Conservation (phyloP, 2,113 vertebrate species). For the Lophius piscatorius region DNA sequence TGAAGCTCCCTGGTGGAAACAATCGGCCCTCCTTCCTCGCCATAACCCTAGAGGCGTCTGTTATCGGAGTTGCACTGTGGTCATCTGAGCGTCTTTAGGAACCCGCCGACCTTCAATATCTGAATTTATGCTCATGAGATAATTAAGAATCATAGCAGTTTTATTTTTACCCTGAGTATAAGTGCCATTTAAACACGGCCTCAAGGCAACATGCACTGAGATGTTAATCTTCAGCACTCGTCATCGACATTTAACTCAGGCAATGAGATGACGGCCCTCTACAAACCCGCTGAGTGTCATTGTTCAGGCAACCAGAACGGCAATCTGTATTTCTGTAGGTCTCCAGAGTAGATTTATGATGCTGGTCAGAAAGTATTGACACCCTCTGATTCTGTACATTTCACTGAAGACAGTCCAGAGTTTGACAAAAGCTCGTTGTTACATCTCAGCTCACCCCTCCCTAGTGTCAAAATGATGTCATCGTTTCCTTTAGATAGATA, state of each 20-base stretch:
- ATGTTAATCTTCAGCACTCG: not conserved
- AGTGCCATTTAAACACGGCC: constrained; percentile 1
- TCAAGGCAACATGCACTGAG: constrained; percentile 1
- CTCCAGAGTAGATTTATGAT: not conserved
- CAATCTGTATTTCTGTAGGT: not conserved
- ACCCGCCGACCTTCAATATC: not conserved
- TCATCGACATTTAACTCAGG: not conserved
- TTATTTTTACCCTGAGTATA: not conserved
- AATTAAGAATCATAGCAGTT: constrained; percentile 1
- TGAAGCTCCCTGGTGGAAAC: no score
- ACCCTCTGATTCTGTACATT: no score
- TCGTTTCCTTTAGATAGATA: no score
- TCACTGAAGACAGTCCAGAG: no score
- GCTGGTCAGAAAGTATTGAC: no score
- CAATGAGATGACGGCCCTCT: not conserved
- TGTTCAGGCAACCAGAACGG: not conserved
- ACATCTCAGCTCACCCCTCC: no score
- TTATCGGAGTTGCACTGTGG: no score
- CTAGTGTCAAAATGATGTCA: no score
- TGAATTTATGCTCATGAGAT: not conserved
- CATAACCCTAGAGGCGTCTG: no score
- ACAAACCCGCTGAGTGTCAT: not conserved
- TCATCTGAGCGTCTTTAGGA: no score
- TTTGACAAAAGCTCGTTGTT: no score
- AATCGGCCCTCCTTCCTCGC: no score